phyloP scores from a whole-genome alignment of 2,888 invertebrate species.

The Beris morrisii region DNA sequence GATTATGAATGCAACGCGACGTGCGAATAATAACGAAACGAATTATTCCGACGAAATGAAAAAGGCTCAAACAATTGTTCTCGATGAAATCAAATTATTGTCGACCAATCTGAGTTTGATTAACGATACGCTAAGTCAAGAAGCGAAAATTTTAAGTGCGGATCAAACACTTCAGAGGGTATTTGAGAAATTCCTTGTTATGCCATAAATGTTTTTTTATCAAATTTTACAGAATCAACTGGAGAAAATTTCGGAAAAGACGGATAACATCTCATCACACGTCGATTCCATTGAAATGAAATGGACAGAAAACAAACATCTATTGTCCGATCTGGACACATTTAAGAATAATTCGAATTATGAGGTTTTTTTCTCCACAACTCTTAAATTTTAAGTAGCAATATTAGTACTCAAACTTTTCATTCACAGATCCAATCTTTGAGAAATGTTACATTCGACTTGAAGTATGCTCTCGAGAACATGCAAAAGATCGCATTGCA shows the following conservation, averaged over 20 bases:
- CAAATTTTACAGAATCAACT: slow-evolving; percentile 45
- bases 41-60: slow-evolving; percentile 46
- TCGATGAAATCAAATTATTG: slow-evolving; percentile 44
- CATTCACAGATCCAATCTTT: slow-evolving; percentile 29
- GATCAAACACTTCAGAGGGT: slow-evolving; percentile 50
- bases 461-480: slow-evolving; percentile 25
- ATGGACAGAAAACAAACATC: slow-evolving; percentile 50
- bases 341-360: slow-evolving; percentile 46
- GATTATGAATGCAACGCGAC: slow-evolving; percentile 40
- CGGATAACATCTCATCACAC: slow-evolving; percentile 52
- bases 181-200: slow-evolving; percentile 8
- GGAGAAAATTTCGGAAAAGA: slow-evolving; percentile 49
- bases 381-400: background rate
- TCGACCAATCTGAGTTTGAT: slow-evolving; percentile 46
- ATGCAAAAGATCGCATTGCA: slow-evolving; percentile 26
- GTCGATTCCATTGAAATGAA: slow-evolving; percentile 51
- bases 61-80: slow-evolving; percentile 36
- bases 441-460: slow-evolving; percentile 27
- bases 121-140: slow-evolving; percentile 51
- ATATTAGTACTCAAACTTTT: background rate
- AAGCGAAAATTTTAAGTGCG: slow-evolving; percentile 46
- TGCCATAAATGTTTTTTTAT: background rate
- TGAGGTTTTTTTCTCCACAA: slow-evolving; percentile 46
- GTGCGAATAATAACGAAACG: slow-evolving; percentile 39
- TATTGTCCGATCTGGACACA: slow-evolving; percentile 44